Percentiles rank a stretch among this genome's conserved stretches.
Evolutionary conservation across 1,140 invertebrate species (phyloP).

Genomic region (Hyles euphorbiae): DNA sequence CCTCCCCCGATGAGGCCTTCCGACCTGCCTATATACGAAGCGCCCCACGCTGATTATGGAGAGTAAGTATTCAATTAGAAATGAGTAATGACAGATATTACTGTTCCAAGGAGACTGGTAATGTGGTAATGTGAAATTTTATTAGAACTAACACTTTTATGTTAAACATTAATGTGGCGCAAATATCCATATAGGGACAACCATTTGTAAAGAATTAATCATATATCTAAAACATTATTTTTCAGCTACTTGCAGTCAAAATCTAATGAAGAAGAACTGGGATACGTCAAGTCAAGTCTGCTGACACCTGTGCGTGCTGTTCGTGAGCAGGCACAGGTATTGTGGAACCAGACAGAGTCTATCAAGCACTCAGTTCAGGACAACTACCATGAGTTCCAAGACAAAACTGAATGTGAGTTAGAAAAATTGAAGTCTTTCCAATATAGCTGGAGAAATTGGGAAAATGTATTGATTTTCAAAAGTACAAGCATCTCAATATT

Average conservation of each 20-base stretch:
- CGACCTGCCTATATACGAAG: slow-evolving; percentile 76
- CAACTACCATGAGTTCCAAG: slow-evolving; percentile 53
- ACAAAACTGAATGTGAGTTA: slow-evolving; percentile 62
- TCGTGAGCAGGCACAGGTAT: slow-evolving; percentile 49
- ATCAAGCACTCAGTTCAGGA: slow-evolving; percentile 47
- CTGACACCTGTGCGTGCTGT: slow-evolving; percentile 51
- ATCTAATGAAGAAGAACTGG: slow-evolving; percentile 38
- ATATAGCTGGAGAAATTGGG: too few species aligned
- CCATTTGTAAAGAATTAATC: too few species aligned
- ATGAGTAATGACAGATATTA: too few species aligned
- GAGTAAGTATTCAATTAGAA: slow-evolving; percentile 40
- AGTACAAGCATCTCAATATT: too few species aligned
- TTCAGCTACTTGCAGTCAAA: slow-evolving; percentile 47
- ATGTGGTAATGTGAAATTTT: too few species aligned
- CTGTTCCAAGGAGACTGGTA: too few species aligned
- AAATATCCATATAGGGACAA: too few species aligned
- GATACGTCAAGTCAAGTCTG: slow-evolving; percentile 48
- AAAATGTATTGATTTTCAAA: too few species aligned
- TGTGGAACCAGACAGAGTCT: slow-evolving; percentile 48
- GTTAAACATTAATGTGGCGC: too few species aligned
- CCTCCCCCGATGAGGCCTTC: slow-evolving; percentile 68
- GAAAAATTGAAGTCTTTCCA: too few species aligned
- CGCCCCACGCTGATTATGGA: slow-evolving; percentile 60
- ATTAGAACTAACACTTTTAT: too few species aligned
- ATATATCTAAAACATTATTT: slow-evolving; percentile 11